phyloP scores from a whole-genome alignment of 2,797 vertebrate genomes.

The Alfaro cultratus region DNA sequence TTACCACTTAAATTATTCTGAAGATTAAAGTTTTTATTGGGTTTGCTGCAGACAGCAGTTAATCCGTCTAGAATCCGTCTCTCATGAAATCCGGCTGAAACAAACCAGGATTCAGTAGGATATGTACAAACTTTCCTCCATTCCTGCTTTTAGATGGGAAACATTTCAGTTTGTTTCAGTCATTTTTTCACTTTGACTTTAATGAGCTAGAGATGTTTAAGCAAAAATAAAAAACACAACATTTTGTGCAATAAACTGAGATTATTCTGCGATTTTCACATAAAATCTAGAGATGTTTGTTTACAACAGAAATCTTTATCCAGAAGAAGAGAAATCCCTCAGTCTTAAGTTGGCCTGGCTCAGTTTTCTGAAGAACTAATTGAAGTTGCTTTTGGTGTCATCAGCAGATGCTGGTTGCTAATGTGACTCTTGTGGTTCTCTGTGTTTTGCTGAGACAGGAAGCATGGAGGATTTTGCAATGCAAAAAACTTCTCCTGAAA shows the following conservation, averaged over 20 bases:
- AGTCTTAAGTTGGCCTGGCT: no score
- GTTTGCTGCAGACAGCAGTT: no score
- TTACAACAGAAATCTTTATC: background rate
- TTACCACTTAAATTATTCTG: no score
- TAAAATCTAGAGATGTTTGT: background rate
- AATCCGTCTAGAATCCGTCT: no score
- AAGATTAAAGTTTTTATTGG: no score
- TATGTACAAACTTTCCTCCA: background rate
- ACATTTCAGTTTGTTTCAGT: no score
- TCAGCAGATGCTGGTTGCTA: background rate
- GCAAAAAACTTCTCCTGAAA: background rate
- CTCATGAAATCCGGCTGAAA: no score
- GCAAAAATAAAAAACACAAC: background rate
- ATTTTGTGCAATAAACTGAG: background rate
- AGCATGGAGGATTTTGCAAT: background rate
- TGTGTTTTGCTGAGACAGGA: background rate
- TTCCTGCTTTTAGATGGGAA: background rate
- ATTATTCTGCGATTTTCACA: background rate
- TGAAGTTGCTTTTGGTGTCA: background rate
- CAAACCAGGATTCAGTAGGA: no score
- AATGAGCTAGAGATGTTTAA: background rate
- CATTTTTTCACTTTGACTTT: background rate
- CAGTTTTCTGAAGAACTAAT: background rate
- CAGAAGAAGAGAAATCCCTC: background rate
- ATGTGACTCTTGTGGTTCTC: background rate